These are phyloP conservation scores for Acanthurus leucopareius DNA, from an alignment of 2,797 vertebrate species.

Conservation along the genomic window DNA sequence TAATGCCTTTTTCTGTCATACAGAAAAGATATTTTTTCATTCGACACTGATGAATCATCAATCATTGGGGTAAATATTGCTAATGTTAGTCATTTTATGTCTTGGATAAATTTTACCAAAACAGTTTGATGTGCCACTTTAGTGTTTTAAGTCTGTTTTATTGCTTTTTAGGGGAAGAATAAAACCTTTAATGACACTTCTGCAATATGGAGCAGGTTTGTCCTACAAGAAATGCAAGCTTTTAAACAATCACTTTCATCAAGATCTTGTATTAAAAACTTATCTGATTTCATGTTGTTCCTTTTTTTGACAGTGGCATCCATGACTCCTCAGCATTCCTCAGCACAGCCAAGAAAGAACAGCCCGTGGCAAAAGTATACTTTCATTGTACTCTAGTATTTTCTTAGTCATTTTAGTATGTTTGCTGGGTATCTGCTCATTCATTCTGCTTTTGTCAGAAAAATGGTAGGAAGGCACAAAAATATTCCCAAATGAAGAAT, in stretches of 20 bases:
- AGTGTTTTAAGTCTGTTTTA: slow-evolving; percentile 25
- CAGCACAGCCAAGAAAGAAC: slow-evolving; percentile 63
- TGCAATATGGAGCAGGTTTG: slow-evolving; percentile 73
- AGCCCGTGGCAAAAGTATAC: slow-evolving; percentile 72
- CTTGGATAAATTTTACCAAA: not conserved
- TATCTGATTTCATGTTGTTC: slow-evolving; percentile 8
- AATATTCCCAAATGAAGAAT: not conserved
- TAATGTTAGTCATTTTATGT: not conserved
- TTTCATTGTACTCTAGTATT: not conserved
- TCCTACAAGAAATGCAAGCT: not conserved
- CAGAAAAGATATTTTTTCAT: slow-evolving; percentile 91
- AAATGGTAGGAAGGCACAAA: not conserved
- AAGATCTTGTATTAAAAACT: not conserved
- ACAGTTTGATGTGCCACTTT: not conserved
- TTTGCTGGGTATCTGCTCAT: not conserved
- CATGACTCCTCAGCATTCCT: slow-evolving; percentile 38
- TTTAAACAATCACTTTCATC: slow-evolving; percentile 33
- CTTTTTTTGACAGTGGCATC: slow-evolving; percentile 60
- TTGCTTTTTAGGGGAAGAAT: slow-evolving; percentile 66
- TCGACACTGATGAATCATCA: slow-evolving; percentile 84
- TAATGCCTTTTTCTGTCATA: slow-evolving; percentile 48
- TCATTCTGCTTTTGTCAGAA: not conserved
- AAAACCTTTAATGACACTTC: slow-evolving; percentile 49
- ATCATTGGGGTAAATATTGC: slow-evolving; percentile 83
- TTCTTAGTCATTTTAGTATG: not conserved